Conservation (phyloP, 2,113 vertebrate species). For the Corythoichthys intestinalis region DNA sequence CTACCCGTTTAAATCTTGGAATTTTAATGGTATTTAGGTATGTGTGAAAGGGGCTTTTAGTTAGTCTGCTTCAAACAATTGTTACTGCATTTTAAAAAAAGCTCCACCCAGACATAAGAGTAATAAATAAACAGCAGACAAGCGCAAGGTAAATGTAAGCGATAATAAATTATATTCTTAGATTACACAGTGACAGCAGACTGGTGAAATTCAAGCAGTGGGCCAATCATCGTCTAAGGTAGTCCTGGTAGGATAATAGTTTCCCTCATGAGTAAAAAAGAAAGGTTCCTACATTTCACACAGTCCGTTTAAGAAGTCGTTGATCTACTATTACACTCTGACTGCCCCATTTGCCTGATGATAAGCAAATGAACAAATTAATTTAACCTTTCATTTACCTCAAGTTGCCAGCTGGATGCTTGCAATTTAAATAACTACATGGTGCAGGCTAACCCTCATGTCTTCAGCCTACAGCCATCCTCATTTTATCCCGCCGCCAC, state of each 20-base stretch:
- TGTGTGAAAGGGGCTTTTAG: no score
- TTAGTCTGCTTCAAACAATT: not conserved
- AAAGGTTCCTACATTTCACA: not conserved
- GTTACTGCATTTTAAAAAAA: no score
- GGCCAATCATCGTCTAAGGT: not conserved
- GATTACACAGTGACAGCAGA: not conserved
- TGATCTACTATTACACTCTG: not conserved
- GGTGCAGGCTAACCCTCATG: constrained; percentile 18
- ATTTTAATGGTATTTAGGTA: no score
- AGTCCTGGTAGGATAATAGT: not conserved
- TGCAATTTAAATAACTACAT: constrained; percentile 35
- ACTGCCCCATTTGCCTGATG: not conserved
- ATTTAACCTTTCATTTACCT: constrained; percentile 8
- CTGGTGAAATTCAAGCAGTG: not conserved
- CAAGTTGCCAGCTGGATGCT: not conserved
- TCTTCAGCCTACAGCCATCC: constrained; percentile 38
- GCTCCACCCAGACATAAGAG: no score
- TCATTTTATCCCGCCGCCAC: constrained; percentile 43
- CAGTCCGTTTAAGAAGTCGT: not conserved
- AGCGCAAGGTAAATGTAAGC: not conserved
- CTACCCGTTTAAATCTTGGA: no score
- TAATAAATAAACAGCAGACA: no score
- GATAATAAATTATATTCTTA: not conserved
- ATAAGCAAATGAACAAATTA: not conserved
- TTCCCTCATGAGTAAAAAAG: not conserved